A percentile compares a stretch with the other conserved stretches of the same genome.
These are phyloP conservation scores for Balearica regulorum DNA, from an alignment of 2,797 vertebrate species.

Conservation along the genomic window DNA sequence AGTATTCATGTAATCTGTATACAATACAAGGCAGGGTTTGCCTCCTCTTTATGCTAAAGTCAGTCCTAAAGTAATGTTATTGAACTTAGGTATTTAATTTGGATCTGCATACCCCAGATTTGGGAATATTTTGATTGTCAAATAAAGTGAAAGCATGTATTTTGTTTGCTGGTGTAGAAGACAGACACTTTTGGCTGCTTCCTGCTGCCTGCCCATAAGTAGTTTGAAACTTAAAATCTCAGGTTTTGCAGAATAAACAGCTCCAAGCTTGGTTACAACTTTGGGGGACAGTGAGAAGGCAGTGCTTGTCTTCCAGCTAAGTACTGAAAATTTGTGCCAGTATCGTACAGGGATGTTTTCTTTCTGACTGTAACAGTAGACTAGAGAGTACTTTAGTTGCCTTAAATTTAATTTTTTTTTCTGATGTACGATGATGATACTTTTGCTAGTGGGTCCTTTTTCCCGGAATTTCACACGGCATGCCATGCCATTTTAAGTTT, in stretches of 20 bases:
- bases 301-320: neutral
- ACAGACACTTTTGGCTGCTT: neutral
- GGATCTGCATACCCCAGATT: neutral
- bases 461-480: neutral
- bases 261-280: neutral
- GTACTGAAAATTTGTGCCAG: neutral
- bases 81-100: neutral
- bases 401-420: too few species aligned
- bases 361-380: neutral
- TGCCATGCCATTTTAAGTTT: neutral
- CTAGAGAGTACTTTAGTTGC: neutral
- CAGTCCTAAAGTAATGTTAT: neutral
- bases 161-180: neutral
- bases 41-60: neutral
- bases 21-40: neutral
- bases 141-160: neutral
- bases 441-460: neutral
- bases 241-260: neutral
- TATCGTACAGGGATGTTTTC: neutral
- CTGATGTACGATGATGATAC: neutral
- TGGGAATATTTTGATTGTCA: neutral
- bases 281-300: neutral
- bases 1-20: neutral
- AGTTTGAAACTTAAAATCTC: neutral
- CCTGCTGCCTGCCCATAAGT: neutral